Base-by-base conservation (phyloP, 2,113 vertebrate species). In the Macquaria australasica region DNA sequence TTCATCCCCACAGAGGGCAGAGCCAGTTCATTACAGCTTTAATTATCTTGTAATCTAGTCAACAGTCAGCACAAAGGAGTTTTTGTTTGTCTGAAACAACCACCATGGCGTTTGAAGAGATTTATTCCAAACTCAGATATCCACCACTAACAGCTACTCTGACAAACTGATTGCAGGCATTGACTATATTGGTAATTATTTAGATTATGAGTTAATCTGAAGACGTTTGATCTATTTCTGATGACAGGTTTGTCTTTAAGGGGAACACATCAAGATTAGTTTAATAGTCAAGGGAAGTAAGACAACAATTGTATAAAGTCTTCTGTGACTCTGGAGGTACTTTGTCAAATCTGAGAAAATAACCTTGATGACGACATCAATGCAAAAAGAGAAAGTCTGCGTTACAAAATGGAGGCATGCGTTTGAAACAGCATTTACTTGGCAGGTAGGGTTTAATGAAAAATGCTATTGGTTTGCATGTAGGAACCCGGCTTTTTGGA, bases 31-130 rank as follows among this genome's bases (percentile, higher is more conserved):
- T 72, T 67, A 53, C 62, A 77, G 23, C 37, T 63, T 70, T 60
- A 45, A 74, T 62, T 23, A 62, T 51, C 18, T 68, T 58, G 37
- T 79, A 84, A 78, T 78, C 51, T 15, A 20, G 60, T 73, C 62
- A 67, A 31, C 39, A 37, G 37, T 50, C 5, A 6, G 12, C 2
- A 34, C 11, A 79, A 48, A 45, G 21, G 53, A 45, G 53, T 21
- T 12, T 55, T 67, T 72, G 21, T 77, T 66, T 66, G 48, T 31
- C 21, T 25, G 21, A 53, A 43, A 62, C 31, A 59, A 31, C 37
- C 37, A 67, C 21, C 23, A 20, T 6, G 20, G 0, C 5, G 6
- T 51, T 20, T 51, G 50, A 23, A 58, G 50, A 55, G 37, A 25
- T 58, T 43, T 11, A 41, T 23, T 55, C 9, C 25, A 34, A 21